Conservation (phyloP, 2,888 invertebrate genomes). For the Rhingia campestris region DNA sequence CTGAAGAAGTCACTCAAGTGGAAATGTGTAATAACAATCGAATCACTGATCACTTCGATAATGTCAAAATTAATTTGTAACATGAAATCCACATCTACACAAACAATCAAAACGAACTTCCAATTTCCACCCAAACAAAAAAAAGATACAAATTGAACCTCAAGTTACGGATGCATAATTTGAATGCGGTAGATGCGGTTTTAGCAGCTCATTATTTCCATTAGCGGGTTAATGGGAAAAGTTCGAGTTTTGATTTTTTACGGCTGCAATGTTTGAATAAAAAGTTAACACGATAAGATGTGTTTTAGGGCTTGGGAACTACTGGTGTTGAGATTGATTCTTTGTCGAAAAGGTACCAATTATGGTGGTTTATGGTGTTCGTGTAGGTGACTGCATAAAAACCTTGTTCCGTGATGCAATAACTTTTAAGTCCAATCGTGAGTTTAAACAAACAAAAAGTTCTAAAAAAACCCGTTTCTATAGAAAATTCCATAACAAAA, state of each 20-base stretch:
- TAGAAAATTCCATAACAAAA: background rate
- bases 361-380: background rate
- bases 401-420: too few relatives aligned
- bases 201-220: constrained; percentile 72
- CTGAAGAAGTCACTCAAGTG: constrained; percentile 54
- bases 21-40: constrained; percentile 65
- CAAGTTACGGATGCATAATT: constrained; percentile 47
- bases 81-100: constrained; percentile 55
- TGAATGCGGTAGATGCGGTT: constrained; percentile 62
- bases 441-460: too few relatives aligned
- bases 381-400: too few relatives aligned
- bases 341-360: background rate
- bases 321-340: background rate
- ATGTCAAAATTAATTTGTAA: constrained; percentile 73
- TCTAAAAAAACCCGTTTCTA: background rate
- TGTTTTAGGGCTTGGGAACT: constrained; percentile 28
- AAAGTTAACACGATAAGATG: constrained; percentile 38
- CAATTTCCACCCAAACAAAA: background rate
- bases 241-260: constrained; percentile 29
- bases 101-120: constrained; percentile 43
- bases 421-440: too few relatives aligned
- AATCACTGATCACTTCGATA: constrained; percentile 67
- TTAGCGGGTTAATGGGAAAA: constrained; percentile 57
- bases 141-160: background rate
- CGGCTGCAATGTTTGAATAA: constrained; percentile 50